Evolutionary conservation across 1,140 invertebrate genomes (phyloP).

Genomic region (Rhagoletis pomonella): DNA sequence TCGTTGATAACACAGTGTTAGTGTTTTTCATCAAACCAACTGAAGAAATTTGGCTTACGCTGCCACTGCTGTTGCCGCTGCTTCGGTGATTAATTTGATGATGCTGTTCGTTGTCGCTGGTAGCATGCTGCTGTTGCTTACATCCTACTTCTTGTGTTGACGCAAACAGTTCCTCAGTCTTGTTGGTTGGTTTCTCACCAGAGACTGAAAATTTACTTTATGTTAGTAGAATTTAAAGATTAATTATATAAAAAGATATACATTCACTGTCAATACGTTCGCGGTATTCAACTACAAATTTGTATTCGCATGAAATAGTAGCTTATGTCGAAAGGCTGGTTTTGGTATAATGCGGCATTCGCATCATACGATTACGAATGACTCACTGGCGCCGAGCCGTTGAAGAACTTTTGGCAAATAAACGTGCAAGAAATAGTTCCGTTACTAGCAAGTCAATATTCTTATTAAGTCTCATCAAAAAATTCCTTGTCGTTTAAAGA

Average conservation of each 20-base stretch:
- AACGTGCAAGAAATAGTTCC: too few relatives aligned
- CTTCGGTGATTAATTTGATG: constrained; percentile 56
- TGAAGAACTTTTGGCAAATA: too few relatives aligned
- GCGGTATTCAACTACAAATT: neutral
- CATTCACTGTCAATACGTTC: neutral
- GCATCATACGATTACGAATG: too few relatives aligned
- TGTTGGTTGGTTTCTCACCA: constrained; percentile 65
- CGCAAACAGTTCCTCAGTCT: constrained; percentile 71
- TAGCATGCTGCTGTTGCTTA: constrained; percentile 61
- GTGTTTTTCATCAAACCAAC: neutral
- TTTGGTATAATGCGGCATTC: too few relatives aligned
- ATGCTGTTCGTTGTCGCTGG: neutral
- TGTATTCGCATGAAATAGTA: too few relatives aligned
- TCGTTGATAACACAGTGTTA: neutral
- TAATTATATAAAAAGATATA: neutral
- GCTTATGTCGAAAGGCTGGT: too few relatives aligned
- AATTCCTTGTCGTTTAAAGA: too few relatives aligned
- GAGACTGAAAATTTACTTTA: constrained; percentile 13
- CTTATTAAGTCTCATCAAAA: too few relatives aligned
- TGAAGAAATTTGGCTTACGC: neutral
- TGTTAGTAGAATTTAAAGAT: neutral
- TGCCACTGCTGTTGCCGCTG: constrained; percentile 15
- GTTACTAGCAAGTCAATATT: too few relatives aligned
- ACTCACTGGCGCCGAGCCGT: too few relatives aligned
- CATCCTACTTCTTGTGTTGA: constrained; percentile 36